Conservation (phyloP, 2,113 vertebrate genomes). For the Grus americana region DNA sequence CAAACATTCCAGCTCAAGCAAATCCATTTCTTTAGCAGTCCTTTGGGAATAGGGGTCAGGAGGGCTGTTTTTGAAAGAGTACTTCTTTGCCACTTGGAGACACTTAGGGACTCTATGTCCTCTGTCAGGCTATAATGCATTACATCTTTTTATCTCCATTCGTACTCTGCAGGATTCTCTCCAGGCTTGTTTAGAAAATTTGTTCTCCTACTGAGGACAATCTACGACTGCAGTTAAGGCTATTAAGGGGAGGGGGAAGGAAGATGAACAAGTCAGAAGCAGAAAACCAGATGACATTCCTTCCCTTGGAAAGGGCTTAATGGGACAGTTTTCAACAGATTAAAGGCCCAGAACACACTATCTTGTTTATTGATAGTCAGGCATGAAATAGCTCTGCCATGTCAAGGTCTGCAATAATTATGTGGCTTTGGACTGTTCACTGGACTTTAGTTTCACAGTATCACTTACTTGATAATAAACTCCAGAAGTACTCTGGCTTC, state of each 20-base stretch:
- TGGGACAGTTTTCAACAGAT: background rate
- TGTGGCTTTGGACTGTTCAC: background rate
- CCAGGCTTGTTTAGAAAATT: background rate
- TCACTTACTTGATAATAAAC: background rate
- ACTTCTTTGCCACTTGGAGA: slow-evolving; percentile 4
- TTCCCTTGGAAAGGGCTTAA: background rate
- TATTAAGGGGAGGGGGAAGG: background rate
- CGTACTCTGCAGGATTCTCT: background rate
- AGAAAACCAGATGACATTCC: slow-evolving; percentile 19
- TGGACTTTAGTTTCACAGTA: background rate
- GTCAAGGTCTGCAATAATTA: slow-evolving; percentile 34
- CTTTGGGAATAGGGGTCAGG: background rate
- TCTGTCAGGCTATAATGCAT: background rate
- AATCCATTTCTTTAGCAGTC: slow-evolving; percentile 7
- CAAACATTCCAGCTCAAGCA: slow-evolving; percentile 6
- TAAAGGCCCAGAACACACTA: background rate
- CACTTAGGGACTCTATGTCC: background rate
- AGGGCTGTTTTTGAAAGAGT: background rate
- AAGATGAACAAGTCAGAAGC: background rate
- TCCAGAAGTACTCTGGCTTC: background rate
- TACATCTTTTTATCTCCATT: background rate
- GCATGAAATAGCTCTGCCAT: background rate
- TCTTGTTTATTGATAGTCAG: background rate
- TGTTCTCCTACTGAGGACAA: background rate
- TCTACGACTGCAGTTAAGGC: background rate